Base-by-base conservation (phyloP, 2,888 invertebrate species). In the Nemotelus nigrinus region DNA sequence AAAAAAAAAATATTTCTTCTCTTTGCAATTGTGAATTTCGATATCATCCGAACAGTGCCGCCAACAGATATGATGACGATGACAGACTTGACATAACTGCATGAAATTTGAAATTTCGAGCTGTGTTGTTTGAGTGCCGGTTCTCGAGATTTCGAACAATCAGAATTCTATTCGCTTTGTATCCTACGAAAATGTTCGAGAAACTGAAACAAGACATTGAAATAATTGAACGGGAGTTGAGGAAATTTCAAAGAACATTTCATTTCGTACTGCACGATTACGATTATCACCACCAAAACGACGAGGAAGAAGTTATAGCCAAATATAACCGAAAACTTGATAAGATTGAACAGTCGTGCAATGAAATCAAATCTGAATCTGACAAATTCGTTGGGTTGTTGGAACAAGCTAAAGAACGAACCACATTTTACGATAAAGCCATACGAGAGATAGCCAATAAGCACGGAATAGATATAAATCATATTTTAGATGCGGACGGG, bases 251-350 rank as follows among this genome's bases (percentile, higher is more conserved):
- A 2, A 63, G 72, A 43, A 45, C 76, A 25, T 41, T 78, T 2
- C 55, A 76, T 76, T 79, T 78, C 47, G 78, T 76, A 7, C 6
- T 72, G 7, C 76, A 79, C 58, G 48, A 79, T 39, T 79, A 79
- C 68, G 79, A 79, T 47, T 79, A 79, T 43, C 78, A 79, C 47
- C 78, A 78, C 50, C 58, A 72, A 44, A 67, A 72, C 6, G 58
- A 78, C 47, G 78, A 79, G 10, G 48, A 76, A 2, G 43, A 50
- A 43, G 74, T 79, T 7, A n/a, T 79, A 7, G 45, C 58, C n/a
- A 57, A 72, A 25, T 67, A 76, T 8, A 63, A 48, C 6, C 41
- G 41, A 10, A 65, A 64, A 3, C 50, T 78, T 2, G 55, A 65
- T 8, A n/a, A 77, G 3, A 55, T 75, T 8, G 57, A 76, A 55